Base-by-base conservation (phyloP, 1,140 invertebrate genomes). In the Hermatobates lingyangjiaoensis region DNA sequence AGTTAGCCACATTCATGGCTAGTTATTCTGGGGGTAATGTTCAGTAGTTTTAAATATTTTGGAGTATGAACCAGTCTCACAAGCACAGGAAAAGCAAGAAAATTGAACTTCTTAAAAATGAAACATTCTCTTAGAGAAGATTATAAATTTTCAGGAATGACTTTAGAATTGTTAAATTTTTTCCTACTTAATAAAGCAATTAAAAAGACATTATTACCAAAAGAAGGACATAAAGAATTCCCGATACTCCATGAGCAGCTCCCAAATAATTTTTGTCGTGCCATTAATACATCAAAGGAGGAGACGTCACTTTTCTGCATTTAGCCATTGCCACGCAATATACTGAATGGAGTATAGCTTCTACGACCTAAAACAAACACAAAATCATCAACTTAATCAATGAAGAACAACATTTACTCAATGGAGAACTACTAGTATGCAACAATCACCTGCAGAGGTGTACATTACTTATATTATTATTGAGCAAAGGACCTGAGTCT, bases 191-290 rank as follows among this genome's bases (percentile, higher is more conserved):
- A n/a, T n/a, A n/a, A n/a, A n/a, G n/a, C n/a, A n/a, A n/a, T n/a
- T n/a, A n/a, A n/a, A n/a, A 40, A 51, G 45, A 49, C 40, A 40
- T 50, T 38, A 49, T 55, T 61, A 85, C 84, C 72, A 86, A 75
- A 46, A 94, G 64, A 12, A 94, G 62, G 51, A 87, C 69, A 62
- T 83, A 87, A 12, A 90, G 61, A 64, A 93, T 93, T 14, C 89
- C 90, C 58, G 77, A 73, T 52, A 86, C 62, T 14, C 90, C 90
- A 74, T 93, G 89, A 54, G 88, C 88, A 26, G 80, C 87, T 15
- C 88, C 89, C 49, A 90, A 65, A 63, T 93, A 93, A 59, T 81
- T 72, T 62, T 79, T 81, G n/a, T 80, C 76, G 69, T 94, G 87
- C 87, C 88, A 93, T 58, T 77, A 67, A 66, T 81, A 93, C 71